phyloP scores from a whole-genome alignment of 2,888 invertebrate genomes.

The Eupithecia subfuscata region DNA sequence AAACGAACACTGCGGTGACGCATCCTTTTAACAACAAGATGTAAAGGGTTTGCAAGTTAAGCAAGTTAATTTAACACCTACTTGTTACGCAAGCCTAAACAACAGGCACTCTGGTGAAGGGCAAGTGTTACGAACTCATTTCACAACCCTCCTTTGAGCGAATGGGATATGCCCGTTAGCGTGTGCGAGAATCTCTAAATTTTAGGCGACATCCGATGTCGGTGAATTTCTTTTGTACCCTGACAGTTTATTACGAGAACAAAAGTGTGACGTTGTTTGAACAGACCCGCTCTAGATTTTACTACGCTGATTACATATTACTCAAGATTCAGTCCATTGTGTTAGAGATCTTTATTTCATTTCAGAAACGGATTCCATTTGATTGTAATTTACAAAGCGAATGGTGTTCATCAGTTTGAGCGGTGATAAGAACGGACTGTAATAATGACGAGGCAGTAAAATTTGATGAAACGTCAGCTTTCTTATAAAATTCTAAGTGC shows the following conservation, averaged over 20 bases:
- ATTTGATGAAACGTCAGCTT: slow-evolving; percentile 13
- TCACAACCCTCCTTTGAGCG: slow-evolving; percentile 60
- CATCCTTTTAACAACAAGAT: neutral
- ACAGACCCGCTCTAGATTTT: slow-evolving; percentile 73
- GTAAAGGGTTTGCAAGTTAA: neutral
- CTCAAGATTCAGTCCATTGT: slow-evolving; percentile 70
- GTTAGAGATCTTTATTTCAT: slow-evolving; percentile 66
- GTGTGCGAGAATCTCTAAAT: slow-evolving; percentile 60
- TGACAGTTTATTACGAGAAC: slow-evolving; percentile 79
- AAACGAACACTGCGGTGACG: neutral
- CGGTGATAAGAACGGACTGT: slow-evolving; percentile 20
- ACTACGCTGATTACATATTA: slow-evolving; percentile 73
- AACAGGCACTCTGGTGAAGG: slow-evolving; percentile 30
- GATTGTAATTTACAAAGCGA: slow-evolving; percentile 63
- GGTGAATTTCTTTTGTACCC: slow-evolving; percentile 74
- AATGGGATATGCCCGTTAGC: slow-evolving; percentile 57
- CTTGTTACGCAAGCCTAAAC: slow-evolving; percentile 34
- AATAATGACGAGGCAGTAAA: slow-evolving; percentile 4
- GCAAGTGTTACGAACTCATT: slow-evolving; percentile 52
- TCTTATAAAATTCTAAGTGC: slow-evolving; percentile 2
- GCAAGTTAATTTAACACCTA: neutral
- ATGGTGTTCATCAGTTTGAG: slow-evolving; percentile 54
- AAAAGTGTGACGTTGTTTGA: slow-evolving; percentile 73
- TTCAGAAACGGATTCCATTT: slow-evolving; percentile 68
- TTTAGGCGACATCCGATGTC: slow-evolving; percentile 69